These are phyloP conservation scores for Leptopilina boulardi DNA, from an alignment of 1,140 invertebrate species.

Conservation along the genomic window DNA sequence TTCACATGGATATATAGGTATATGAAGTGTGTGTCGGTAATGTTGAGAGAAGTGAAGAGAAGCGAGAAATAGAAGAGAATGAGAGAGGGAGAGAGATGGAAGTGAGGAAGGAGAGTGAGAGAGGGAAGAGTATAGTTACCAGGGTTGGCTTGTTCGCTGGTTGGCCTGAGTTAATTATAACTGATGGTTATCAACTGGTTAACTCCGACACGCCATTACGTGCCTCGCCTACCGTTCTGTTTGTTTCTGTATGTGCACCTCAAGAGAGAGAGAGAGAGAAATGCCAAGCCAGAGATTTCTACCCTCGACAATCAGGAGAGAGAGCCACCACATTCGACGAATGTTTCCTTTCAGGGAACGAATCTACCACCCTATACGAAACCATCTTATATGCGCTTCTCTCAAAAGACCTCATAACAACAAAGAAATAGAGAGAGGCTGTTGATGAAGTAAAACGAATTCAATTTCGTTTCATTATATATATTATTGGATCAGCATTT, in stretches of 20 bases:
- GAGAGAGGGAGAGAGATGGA: conserved; percentile 46
- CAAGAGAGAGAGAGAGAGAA: too few species aligned
- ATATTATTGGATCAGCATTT: neutral
- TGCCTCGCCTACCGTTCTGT: conserved; percentile 71
- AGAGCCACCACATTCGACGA: conserved; percentile 33
- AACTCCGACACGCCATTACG: conserved; percentile 77
- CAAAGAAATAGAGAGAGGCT: neutral
- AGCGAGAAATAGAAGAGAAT: conserved; percentile 48
- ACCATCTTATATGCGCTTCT: neutral
- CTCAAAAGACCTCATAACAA: neutral
- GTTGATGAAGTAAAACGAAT: neutral
- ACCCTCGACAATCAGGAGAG: conserved; percentile 43
- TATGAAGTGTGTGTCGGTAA: conserved; percentile 49
- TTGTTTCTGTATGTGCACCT: conserved; percentile 59
- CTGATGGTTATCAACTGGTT: conserved; percentile 77
- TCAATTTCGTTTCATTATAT: conserved; percentile 14
- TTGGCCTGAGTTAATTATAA: conserved; percentile 77
- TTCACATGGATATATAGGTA: neutral
- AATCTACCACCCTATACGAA: neutral
- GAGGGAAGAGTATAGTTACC: conserved; percentile 58
- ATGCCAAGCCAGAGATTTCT: conserved; percentile 51
- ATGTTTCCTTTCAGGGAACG: conserved; percentile 10
- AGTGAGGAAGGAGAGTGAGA: conserved; percentile 43
- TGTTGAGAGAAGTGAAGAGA: conserved; percentile 47
- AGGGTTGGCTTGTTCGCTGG: conserved; percentile 73